These are phyloP conservation scores for Premnoplex brunnescens DNA, from an alignment of 2,797 vertebrate species.

Conservation along the genomic window DNA sequence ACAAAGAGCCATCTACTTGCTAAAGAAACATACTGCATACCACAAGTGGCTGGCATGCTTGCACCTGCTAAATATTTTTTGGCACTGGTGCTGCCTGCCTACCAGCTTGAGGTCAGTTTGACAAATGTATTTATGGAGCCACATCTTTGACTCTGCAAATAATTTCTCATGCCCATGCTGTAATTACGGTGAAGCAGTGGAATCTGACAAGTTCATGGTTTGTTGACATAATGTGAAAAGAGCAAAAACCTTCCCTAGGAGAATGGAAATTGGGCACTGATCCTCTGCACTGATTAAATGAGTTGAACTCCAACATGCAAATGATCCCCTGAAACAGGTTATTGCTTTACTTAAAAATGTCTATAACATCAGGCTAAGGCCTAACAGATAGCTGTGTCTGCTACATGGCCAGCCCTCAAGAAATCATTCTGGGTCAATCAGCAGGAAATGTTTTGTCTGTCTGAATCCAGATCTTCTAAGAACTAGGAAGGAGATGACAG, in stretches of 20 bases:
- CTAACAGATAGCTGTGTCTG: not conserved
- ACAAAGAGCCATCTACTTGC: slow-evolving; percentile 1
- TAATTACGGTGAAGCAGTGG: not conserved
- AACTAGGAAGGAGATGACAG: not conserved
- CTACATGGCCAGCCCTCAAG: not conserved
- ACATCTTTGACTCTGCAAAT: not conserved
- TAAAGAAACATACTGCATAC: slow-evolving; percentile 39
- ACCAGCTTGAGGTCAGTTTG: slow-evolving; percentile 47
- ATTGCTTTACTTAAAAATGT: not conserved
- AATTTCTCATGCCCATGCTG: not conserved
- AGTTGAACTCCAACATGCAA: not conserved
- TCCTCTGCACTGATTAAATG: not conserved
- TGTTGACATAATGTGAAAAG: not conserved
- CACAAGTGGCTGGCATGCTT: slow-evolving; percentile 54
- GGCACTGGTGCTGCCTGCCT: not conserved
- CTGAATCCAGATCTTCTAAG: not conserved
- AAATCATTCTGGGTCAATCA: not conserved
- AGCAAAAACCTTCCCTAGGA: not conserved
- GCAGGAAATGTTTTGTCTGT: not conserved
- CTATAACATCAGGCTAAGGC: not conserved
- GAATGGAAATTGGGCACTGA: not conserved
- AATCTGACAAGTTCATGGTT: slow-evolving; percentile 5
- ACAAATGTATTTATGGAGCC: slow-evolving; percentile 31
- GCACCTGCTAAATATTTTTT: slow-evolving; percentile 60
- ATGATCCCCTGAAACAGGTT: not conserved